Conservation (phyloP, 2,888 invertebrate genomes). For the Dryadula phaetusa region DNA sequence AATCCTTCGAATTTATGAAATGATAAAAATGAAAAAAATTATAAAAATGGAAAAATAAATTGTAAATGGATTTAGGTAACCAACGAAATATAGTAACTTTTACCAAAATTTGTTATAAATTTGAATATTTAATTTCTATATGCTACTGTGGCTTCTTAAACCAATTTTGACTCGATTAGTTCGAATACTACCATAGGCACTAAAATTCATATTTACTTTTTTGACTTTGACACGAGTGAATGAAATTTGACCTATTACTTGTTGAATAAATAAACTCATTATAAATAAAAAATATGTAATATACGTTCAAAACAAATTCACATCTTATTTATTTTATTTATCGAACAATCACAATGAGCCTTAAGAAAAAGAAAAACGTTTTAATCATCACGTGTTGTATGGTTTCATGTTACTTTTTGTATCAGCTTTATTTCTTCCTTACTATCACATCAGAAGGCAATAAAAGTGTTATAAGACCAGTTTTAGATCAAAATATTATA, state of each 20-base stretch:
- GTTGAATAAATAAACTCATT: constrained; percentile 11
- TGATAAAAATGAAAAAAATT: background rate
- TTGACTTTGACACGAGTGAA: constrained; percentile 13
- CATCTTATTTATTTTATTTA: background rate
- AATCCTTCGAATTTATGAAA: background rate
- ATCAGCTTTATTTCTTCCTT: constrained; percentile 76
- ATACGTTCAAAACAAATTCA: background rate
- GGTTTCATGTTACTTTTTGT: constrained; percentile 68
- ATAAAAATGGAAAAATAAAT: too few relatives aligned
- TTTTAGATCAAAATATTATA: constrained; percentile 58
- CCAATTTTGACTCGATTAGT: background rate
- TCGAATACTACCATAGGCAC: background rate
- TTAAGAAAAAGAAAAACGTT: constrained; percentile 76
- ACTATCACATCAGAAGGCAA: constrained; percentile 65
- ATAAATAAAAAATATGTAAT: constrained; percentile 1
- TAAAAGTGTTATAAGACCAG: constrained; percentile 58
- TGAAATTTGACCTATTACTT: constrained; percentile 9
- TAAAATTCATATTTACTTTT: background rate
- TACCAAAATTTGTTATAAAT: too few relatives aligned
- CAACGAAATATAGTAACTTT: too few relatives aligned
- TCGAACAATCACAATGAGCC: constrained; percentile 36
- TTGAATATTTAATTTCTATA: too few relatives aligned
- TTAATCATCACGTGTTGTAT: constrained; percentile 65
- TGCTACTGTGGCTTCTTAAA: background rate
- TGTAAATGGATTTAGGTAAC: too few relatives aligned